Conservation (phyloP, 92 coral and sea anemone species). For the Phenganax subtilis region DNA sequence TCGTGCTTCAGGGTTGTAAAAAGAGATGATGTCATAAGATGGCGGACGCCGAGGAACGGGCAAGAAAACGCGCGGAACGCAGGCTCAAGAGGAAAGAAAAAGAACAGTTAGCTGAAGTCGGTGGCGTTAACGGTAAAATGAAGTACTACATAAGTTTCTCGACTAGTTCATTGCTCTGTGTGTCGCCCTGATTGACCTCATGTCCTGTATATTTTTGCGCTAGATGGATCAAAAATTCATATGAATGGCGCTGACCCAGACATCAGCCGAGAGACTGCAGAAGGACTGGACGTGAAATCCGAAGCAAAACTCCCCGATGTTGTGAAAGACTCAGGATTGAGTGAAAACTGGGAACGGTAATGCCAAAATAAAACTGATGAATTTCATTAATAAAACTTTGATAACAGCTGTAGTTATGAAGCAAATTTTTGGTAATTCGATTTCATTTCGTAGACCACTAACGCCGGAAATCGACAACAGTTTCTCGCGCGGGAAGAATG, state of each 20-base stretch:
- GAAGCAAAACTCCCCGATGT: constrained; percentile 39
- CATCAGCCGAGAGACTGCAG: constrained; percentile 32
- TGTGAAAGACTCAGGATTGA: constrained; percentile 32
- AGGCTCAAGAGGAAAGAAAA: constrained; percentile 22
- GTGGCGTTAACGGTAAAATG: neutral
- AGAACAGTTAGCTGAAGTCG: neutral
- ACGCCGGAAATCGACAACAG: constrained; percentile 29
- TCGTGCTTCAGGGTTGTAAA: neutral
- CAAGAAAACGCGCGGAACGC: constrained; percentile 31
- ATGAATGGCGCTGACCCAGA: constrained; percentile 37
- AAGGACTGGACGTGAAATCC: constrained; percentile 32
- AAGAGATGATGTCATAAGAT: constrained; percentile 24
- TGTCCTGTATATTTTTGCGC: neutral
- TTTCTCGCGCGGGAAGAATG: constrained; percentile 9
- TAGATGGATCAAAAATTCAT: neutral
- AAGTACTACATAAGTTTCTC: neutral
- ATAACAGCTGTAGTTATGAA: neutral
- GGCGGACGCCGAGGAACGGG: constrained; percentile 38
- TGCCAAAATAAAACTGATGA: neutral
- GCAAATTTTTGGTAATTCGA: neutral
- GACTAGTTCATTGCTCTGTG: neutral
- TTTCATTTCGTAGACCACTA: neutral
- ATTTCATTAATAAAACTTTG: neutral
- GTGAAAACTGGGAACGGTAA: constrained; percentile 32
- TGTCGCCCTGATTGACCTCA: neutral